Conservation (phyloP, 1,140 invertebrate species). For the Drosophila pseudoobscura region DNA sequence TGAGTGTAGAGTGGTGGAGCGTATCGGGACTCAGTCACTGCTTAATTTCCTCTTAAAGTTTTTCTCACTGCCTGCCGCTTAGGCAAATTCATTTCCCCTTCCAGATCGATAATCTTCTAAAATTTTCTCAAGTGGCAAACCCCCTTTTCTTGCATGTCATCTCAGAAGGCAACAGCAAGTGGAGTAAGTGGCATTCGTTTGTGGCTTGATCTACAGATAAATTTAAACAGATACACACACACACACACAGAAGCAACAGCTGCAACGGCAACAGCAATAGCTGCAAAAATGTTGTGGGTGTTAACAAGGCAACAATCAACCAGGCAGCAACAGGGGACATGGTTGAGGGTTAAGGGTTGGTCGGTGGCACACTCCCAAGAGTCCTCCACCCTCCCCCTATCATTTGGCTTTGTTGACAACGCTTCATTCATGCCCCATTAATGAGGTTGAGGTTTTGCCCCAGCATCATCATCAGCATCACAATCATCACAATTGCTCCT, state of each 20-base stretch:
- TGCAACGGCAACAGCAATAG: too few species aligned
- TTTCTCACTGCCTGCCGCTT: not conserved
- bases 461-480: constrained; percentile 1
- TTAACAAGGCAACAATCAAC: too few species aligned
- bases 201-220: too few species aligned
- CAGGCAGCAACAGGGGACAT: constrained; percentile 45
- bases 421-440: constrained; percentile 72
- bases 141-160: too few species aligned
- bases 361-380: constrained; percentile 10
- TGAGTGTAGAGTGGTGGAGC: not conserved
- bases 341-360: constrained; percentile 2
- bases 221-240: constrained; percentile 1
- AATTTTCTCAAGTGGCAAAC: constrained; percentile 25
- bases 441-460: constrained; percentile 42
- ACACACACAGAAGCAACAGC: constrained; percentile 2
- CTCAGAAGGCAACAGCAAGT: too few species aligned
- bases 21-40: too few species aligned
- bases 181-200: too few species aligned
- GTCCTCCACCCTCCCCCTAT: constrained; percentile 14
- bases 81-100: constrained; percentile 38
- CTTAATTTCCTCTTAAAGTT: constrained; percentile 2
- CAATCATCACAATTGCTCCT: too few species aligned
- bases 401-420: constrained; percentile 72
- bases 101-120: constrained; percentile 31
- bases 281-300: too few species aligned